These are phyloP conservation scores for Drosophila lini DNA, from an alignment of 1,140 invertebrate genomes.

Conservation along the genomic window DNA sequence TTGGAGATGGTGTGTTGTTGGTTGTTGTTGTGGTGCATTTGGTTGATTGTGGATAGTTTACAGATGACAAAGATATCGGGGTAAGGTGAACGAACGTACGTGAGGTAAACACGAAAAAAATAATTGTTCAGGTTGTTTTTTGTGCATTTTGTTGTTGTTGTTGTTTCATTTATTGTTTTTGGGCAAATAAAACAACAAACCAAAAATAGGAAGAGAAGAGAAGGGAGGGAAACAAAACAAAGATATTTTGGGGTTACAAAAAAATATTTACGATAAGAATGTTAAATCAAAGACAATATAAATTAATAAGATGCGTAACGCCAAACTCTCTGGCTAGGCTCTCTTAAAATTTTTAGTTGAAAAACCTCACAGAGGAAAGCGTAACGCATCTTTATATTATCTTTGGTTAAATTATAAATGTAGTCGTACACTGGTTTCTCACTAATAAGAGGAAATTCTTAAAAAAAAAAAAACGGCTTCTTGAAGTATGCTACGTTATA, in stretches of 20 bases:
- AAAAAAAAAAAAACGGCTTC: neutral
- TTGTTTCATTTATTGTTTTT: slow-evolving; percentile 22
- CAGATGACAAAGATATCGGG: slow-evolving; percentile 37
- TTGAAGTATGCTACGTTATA: neutral
- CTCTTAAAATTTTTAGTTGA: neutral
- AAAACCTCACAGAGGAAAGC: neutral
- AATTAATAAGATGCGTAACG: neutral
- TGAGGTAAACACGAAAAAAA: slow-evolving; percentile 23
- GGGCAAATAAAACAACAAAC: slow-evolving; percentile 43
- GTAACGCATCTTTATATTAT: slow-evolving; percentile 3
- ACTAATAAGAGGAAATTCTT: neutral
- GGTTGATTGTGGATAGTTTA: slow-evolving; percentile 49
- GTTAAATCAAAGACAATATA: slow-evolving; percentile 1
- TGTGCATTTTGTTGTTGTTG: slow-evolving; percentile 24
- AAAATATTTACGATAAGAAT: slow-evolving; percentile 36
- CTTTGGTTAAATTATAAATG: neutral
- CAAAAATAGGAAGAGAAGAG: slow-evolving; percentile 46
- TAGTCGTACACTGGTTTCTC: neutral
- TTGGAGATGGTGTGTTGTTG: slow-evolving; percentile 46
- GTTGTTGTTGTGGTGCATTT: slow-evolving; percentile 45
- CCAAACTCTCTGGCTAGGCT: neutral
- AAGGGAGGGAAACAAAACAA: slow-evolving; percentile 43
- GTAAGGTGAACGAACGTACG: slow-evolving; percentile 32
- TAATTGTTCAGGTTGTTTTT: slow-evolving; percentile 33
- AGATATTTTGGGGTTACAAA: slow-evolving; percentile 61